phyloP scores from a whole-genome alignment of 2,888 invertebrate genomes.

The Conus canariensis region DNA sequence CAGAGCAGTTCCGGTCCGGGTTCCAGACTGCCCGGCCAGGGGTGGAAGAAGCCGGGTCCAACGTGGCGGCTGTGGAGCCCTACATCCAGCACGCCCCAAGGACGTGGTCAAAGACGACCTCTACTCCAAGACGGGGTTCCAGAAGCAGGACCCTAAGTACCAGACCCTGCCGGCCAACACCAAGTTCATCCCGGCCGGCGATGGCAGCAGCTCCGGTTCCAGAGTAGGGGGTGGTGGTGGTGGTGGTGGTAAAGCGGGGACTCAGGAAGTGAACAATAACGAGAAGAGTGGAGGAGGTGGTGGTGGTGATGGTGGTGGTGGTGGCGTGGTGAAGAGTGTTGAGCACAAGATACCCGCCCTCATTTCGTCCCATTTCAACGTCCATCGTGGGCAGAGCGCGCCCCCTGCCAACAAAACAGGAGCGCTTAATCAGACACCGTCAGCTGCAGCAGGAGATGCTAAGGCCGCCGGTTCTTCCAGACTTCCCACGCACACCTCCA shows the following conservation, averaged over 20 bases:
- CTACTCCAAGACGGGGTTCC: conserved; percentile 81
- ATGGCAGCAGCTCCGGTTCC: not conserved
- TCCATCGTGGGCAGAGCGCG: conserved; percentile 12
- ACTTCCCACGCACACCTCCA: not conserved
- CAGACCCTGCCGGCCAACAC: conserved; percentile 94
- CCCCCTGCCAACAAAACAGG: not conserved
- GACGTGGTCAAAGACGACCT: conserved; percentile 51
- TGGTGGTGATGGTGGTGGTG: not conserved
- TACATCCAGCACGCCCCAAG: conserved; percentile 70
- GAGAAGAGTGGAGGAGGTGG: not conserved
- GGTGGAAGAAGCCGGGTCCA: conserved; percentile 54
- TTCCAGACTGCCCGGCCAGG: conserved; percentile 34
- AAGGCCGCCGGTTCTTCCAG: not conserved
- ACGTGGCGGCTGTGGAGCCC: conserved; percentile 79
- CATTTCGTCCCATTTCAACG: conserved; percentile 39
- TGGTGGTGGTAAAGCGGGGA: not conserved
- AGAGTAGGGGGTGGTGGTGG: not conserved
- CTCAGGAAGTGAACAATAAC: conserved; percentile 9
- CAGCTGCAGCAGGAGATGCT: not conserved
- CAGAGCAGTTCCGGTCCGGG: conserved; percentile 41
- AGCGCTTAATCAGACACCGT: no score
- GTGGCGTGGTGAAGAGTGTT: not conserved
- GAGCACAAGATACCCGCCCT: conserved; percentile 38
- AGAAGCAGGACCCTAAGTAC: conserved; percentile 93
- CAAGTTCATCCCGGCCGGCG: conserved; percentile 82